Percentiles rank a stretch among this genome's conserved stretches.
phyloP scores from a whole-genome alignment of 2,113 vertebrate species.

The Willisornis vidua region DNA sequence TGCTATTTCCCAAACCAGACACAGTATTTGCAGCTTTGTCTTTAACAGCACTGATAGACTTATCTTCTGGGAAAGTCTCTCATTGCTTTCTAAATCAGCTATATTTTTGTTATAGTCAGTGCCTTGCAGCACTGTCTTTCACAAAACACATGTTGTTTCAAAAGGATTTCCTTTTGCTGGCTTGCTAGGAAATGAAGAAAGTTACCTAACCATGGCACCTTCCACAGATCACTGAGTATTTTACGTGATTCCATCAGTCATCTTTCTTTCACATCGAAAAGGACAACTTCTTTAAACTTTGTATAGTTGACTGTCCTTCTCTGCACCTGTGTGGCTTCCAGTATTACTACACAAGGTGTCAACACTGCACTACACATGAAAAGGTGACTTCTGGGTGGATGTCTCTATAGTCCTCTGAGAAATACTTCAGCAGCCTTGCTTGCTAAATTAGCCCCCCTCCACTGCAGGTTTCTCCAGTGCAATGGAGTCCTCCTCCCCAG shows the following conservation, averaged over 20 bases:
- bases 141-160: neutral
- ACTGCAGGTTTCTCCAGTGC: neutral
- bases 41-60: neutral
- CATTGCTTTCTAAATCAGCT: neutral
- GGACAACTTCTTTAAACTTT: neutral
- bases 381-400: neutral
- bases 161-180: neutral
- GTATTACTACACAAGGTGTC: neutral
- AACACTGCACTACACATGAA: neutral
- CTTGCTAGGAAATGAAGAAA: neutral
- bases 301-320: neutral
- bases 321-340: neutral
- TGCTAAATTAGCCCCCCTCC: neutral
- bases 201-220: neutral
- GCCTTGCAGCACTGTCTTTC: neutral
- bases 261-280: neutral
- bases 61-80: neutral
- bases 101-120: neutral
- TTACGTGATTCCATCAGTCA: neutral
- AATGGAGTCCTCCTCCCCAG: neutral
- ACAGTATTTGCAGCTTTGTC: neutral
- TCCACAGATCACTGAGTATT: neutral
- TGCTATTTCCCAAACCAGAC: neutral
- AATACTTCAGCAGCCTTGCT: neutral
- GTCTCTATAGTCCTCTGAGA: neutral